Base-by-base conservation (phyloP, 2,113 vertebrate genomes). In the Holacanthus passer region DNA sequence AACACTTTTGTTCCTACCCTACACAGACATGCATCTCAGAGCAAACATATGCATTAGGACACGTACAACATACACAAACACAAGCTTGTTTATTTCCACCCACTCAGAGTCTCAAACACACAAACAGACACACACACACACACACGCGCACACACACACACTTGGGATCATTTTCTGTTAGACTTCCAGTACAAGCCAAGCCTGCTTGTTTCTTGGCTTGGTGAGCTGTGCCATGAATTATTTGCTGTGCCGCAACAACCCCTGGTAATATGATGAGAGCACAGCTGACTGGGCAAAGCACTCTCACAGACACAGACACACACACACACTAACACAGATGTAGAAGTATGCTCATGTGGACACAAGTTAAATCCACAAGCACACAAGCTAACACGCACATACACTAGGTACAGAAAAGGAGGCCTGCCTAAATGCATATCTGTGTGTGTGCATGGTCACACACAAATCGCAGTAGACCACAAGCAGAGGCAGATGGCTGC, bases 141-240 rank as follows among this genome's bases (percentile, higher is more conserved):
- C 39, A 64, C 56, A 65, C 65, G 66, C 13, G 37, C 53, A 37
- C 22, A 52, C 5, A 29, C 52, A 70, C 50, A 84, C 58, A 60
- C 71, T 47, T 29, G 62, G 50, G 35, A 84, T 87, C 66, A 43
- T 69, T 76, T 87, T 86, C 73, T 78, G 73, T 66, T 47, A 53
- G 53, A 59, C 50, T 84, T 77, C 60, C 56, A 52, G 71, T 76
- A 68, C 81, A 84, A 79, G 79, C 75, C 58, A 63, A 37, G 39
- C 35, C 82, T 82, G 56, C 82, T 83, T 81, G 82, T 83, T 48
- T 84, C 72, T 77, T 63, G 78, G 73, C 73, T 74, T 72, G 55
- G 59, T 78, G 70, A 78, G 84, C 79, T 75, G 81, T 78, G 48
- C 82, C 80, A 84, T 89, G 68, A 91, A 88, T 87, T 79, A 89